phyloP scores from a whole-genome alignment of 2,888 invertebrate genomes.

The Arctia plantaginis region DNA sequence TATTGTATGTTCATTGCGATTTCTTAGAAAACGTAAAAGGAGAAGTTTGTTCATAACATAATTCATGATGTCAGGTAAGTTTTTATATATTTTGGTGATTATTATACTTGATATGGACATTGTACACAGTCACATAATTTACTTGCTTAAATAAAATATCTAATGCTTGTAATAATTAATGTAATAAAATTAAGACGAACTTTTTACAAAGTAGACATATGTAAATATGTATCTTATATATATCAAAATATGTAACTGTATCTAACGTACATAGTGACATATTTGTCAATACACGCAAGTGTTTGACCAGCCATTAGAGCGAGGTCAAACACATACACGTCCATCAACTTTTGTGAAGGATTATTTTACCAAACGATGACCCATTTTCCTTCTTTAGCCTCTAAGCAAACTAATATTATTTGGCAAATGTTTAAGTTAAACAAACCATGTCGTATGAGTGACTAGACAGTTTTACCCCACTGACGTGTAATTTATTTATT shows the following conservation, averaged over 20 bases:
- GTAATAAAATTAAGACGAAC: background rate
- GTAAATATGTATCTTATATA: conserved; percentile 18
- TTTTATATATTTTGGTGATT: background rate
- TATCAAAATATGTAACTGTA: conserved; percentile 60
- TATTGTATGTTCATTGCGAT: background rate
- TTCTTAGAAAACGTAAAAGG: background rate
- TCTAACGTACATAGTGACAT: conserved; percentile 54
- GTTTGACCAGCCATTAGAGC: conserved; percentile 80
- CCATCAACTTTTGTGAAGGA: conserved; percentile 41
- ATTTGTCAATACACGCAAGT: conserved; percentile 68
- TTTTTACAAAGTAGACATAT: background rate
- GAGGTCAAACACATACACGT: conserved; percentile 56
- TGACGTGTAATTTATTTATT: background rate
- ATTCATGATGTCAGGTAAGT: too few species aligned
- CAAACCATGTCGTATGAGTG: conserved; percentile 7
- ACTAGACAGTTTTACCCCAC: background rate
- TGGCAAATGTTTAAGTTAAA: conserved; percentile 1
- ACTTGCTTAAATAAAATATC: background rate
- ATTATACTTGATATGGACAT: too few species aligned
- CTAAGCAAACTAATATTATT: background rate
- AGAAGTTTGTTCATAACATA: too few species aligned
- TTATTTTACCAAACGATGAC: conserved; percentile 36
- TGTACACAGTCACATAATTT: too few species aligned
- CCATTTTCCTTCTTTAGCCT: conserved; percentile 27
- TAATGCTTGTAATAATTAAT: background rate